phyloP scores from a whole-genome alignment of 2,888 invertebrate species.

The Tiliacea citrago region DNA sequence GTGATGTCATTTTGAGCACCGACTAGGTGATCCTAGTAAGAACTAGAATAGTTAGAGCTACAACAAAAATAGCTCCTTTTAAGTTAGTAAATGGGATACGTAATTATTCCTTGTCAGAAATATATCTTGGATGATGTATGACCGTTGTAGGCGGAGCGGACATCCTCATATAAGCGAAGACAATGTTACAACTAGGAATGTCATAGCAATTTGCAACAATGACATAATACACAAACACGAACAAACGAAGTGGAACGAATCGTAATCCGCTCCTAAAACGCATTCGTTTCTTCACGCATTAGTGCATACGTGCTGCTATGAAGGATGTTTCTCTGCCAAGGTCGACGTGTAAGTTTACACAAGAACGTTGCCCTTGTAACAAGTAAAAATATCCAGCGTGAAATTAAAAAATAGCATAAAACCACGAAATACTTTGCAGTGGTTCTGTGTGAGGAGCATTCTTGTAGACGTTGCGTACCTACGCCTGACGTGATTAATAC shows the following conservation, averaged over 20 bases:
- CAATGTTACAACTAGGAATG: conserved; percentile 81
- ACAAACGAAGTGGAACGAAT: conserved; percentile 60
- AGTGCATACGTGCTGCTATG: conserved; percentile 59
- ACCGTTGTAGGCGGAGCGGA: conserved; percentile 83
- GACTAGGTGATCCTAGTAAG: not conserved
- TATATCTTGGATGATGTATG: conserved; percentile 74
- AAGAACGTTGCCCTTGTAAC: conserved; percentile 76
- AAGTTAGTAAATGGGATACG: conserved; percentile 34
- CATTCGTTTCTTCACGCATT: conserved; percentile 62
- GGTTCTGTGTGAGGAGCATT: conserved; percentile 62
- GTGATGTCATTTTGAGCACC: conserved; percentile 20
- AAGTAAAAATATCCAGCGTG: conserved; percentile 74
- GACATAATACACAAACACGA: conserved; percentile 76
- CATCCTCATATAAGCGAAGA: conserved; percentile 87
- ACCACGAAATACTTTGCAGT: conserved; percentile 65
- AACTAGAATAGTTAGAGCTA: not conserved
- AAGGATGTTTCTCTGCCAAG: conserved; percentile 73
- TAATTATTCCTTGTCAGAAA: conserved; percentile 65
- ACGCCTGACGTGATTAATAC: conserved; percentile 70
- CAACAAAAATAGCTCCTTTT: conserved; percentile 32
- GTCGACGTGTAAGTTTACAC: conserved; percentile 73
- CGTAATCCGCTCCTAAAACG: conserved; percentile 60
- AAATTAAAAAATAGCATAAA: conserved; percentile 77
- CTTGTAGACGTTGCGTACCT: conserved; percentile 63
- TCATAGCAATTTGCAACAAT: conserved; percentile 84